Evolutionary conservation across 2,888 invertebrate species (phyloP), one percentile per base, ranked within the genome.

Genomic region (Sialis lutaria): DNA sequence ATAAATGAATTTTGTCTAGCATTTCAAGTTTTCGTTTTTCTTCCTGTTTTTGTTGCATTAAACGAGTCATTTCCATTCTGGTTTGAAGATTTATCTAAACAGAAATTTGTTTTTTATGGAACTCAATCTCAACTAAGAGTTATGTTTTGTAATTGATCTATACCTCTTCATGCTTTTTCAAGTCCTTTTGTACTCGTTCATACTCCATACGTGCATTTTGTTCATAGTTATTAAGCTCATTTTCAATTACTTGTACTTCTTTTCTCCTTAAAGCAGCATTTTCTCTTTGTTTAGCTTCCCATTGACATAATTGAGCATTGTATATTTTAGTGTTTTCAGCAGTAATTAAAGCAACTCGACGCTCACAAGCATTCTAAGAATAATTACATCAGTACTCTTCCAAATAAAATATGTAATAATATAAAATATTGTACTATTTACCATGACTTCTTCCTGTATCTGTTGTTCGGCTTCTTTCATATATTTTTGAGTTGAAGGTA

Each of bases 1-100:
- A 72, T 40, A 70, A 67, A 31, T 70, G 69, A 12, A 79, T 70
- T 1, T 69, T 65, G n/a, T 75, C 72, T 52, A 75, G 56, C 12
- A 8, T 8, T 37, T 12, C 37, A 37, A 8, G 8, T 22, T 22
- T 22, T 22, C 22, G 2, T 22, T 22, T 22, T 22, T 22, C 22
- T 22, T 22, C 22, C 22, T 22, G 22, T 22, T 22, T 22, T 22
- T 22, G 22, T 22, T 22, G 22, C 22, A 22, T 22, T 22, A 22
- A 22, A 22, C 22, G 22, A 22, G 22, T 22, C 22, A 22, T 22
- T 22, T 22, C 22, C 22, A 22, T 22, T 22, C 22, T 22, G 22
- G 2, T 22, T 22, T 22, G 22, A 22, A 22, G 22, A 4, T 22
- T 22, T 22, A 22, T 22, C 22, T 22, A 22, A 4, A 22, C 4